phyloP scores from a whole-genome alignment of 30 jellyfish, hydroid and myxozoan genomes.

The Phacellophora camtschatica region DNA sequence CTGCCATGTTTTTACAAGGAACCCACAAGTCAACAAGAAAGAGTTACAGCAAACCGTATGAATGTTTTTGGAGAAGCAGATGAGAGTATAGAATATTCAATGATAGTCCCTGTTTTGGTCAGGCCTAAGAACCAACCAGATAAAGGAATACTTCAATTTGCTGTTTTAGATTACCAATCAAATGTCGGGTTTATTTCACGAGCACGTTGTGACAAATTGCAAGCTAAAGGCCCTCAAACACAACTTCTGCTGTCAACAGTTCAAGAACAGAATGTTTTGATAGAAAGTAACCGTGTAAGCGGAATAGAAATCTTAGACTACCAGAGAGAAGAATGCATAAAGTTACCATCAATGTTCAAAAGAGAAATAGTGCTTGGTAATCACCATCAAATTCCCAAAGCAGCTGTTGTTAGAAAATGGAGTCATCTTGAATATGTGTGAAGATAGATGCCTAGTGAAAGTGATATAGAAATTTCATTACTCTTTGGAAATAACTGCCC shows the following conservation, averaged over 20 bases:
- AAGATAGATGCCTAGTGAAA: neutral
- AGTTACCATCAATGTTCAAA: neutral
- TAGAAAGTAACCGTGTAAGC: neutral
- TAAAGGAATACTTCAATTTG: too few relatives aligned
- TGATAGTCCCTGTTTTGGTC: too few relatives aligned
- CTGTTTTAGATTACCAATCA: too few relatives aligned
- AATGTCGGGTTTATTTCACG: too few relatives aligned
- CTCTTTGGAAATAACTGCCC: neutral
- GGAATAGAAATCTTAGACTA: neutral
- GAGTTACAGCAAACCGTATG: too few relatives aligned
- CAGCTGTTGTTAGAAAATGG: neutral
- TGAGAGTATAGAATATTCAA: too few relatives aligned
- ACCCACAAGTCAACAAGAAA: too few relatives aligned
- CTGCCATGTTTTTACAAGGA: too few relatives aligned
- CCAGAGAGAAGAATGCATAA: neutral
- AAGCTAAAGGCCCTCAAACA: too few relatives aligned
- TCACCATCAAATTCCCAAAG: neutral
- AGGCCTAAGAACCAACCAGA: too few relatives aligned
- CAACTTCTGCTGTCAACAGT: neutral
- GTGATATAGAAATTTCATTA: neutral
- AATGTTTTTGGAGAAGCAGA: too few relatives aligned
- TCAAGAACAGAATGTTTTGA: neutral
- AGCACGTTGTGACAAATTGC: too few relatives aligned
- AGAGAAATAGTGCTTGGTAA: neutral
- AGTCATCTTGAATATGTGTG: neutral